These are phyloP conservation scores for Gonatopus flavifemur DNA, from an alignment of 1,140 invertebrate species.

Conservation along the genomic window DNA sequence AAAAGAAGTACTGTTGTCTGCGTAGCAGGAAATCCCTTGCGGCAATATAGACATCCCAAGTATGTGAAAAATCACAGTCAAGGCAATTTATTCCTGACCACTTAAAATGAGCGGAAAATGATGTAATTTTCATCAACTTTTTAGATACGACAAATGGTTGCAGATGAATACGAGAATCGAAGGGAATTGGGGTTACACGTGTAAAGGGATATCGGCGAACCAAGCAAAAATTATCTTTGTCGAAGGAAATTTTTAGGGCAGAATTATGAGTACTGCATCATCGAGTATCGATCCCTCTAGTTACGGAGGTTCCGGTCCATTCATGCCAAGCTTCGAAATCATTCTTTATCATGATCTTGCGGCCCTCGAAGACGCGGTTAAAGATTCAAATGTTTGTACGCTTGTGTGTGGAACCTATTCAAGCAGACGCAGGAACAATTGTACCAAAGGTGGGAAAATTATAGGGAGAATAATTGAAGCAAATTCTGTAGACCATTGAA, in stretches of 20 bases:
- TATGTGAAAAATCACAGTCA: no score
- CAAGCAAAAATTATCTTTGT: constrained; percentile 92
- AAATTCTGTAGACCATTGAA: no score
- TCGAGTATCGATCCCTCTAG: constrained; percentile 89
- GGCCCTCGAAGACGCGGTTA: constrained; percentile 74
- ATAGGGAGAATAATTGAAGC: no score
- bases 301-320: constrained; percentile 90
- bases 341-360: constrained; percentile 88
- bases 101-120: no score
- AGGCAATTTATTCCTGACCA: no score
- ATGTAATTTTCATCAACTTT: no score
- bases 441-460: constrained; percentile 71
- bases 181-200: constrained; percentile 93
- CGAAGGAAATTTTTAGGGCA: constrained; percentile 96
- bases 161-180: constrained; percentile 99
- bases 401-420: constrained; percentile 99
- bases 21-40: no score
- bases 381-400: constrained; percentile 85
- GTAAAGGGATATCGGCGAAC: constrained; percentile 87
- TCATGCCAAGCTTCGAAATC: constrained; percentile 89
- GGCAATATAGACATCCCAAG: no score
- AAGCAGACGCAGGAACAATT: constrained; percentile 96
- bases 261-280: constrained; percentile 91
- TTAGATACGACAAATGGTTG: constrained; percentile 85
- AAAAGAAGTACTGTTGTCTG: no score